Conservation (phyloP, 2,888 invertebrate species). For the Dorcus hopei region DNA sequence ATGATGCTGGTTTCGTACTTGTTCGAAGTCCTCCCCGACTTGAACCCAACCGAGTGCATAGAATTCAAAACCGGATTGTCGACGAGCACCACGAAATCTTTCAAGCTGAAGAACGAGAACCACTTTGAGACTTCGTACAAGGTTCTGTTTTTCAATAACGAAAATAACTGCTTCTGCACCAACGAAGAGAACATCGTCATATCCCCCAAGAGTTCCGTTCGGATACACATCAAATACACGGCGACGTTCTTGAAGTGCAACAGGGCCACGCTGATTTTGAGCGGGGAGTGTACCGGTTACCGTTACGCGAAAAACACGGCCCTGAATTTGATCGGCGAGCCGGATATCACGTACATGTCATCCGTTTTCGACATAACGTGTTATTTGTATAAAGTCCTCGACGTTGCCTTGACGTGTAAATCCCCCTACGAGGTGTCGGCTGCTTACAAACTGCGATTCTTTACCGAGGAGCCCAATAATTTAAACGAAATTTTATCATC, state of each 20-base stretch:
- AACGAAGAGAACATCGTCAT: background rate
- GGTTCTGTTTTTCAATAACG: conserved; percentile 4
- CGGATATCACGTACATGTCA: background rate
- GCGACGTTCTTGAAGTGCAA: conserved; percentile 6
- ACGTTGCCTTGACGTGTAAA: background rate
- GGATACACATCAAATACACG: background rate
- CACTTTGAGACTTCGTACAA: conserved; percentile 3
- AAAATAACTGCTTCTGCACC: background rate
- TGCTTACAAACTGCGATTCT: background rate
- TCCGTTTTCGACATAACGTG: background rate
- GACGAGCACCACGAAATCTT: background rate
- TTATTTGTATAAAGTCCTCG: background rate
- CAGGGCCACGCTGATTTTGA: conserved; percentile 1
- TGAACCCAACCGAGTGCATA: conserved; percentile 7
- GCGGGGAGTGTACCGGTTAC: conserved; percentile 10
- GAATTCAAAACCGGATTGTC: conserved; percentile 4
- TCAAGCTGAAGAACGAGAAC: conserved; percentile 4
- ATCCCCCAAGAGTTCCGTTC: background rate
- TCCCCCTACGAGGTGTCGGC: conserved; percentile 6
- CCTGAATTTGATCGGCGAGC: conserved; percentile 1
- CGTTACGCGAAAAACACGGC: conserved; percentile 7
- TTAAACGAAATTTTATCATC: background rate
- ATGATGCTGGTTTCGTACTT: conserved; percentile 2
- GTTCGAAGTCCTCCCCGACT: conserved; percentile 6
- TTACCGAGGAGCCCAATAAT: background rate